Conservation (phyloP, 2,888 invertebrate species). For the Acronicta leporina region DNA sequence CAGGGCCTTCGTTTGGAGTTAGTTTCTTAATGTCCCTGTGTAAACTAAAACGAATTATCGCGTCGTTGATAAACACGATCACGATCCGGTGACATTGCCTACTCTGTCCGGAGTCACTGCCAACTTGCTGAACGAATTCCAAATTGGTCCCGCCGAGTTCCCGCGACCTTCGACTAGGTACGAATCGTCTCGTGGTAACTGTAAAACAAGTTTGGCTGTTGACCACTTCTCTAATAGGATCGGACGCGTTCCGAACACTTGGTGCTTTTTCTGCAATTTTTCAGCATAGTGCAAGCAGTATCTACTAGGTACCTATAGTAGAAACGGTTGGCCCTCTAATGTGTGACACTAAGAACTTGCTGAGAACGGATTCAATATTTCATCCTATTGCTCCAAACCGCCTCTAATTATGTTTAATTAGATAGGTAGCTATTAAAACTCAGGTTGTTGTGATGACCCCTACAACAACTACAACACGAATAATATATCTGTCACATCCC, state of each 20-base stretch:
- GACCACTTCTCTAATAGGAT: conserved; percentile 79
- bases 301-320: conserved; percentile 14
- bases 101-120: conserved; percentile 37
- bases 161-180: conserved; percentile 78
- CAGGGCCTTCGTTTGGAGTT: neutral
- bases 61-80: conserved; percentile 45
- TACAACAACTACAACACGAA: no score
- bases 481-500: no score
- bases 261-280: conserved; percentile 74
- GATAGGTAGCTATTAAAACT: no score
- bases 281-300: conserved; percentile 64
- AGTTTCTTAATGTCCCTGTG: conserved; percentile 26
- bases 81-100: conserved; percentile 37
- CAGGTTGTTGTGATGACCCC: neutral
- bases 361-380: conserved; percentile 57
- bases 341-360: conserved; percentile 13
- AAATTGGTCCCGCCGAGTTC: conserved; percentile 77
- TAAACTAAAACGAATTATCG: conserved; percentile 51
- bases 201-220: conserved; percentile 84
- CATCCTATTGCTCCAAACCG: conserved; percentile 45
- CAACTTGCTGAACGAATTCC: conserved; percentile 75
- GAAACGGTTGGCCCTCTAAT: conserved; percentile 53
- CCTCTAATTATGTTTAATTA: no score
- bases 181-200: conserved; percentile 78
- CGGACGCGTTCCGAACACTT: conserved; percentile 71